Evolutionary conservation across 2,888 invertebrate genomes (phyloP), one percentile per base, ranked within the genome.

Genomic region (Andrena minutula): DNA sequence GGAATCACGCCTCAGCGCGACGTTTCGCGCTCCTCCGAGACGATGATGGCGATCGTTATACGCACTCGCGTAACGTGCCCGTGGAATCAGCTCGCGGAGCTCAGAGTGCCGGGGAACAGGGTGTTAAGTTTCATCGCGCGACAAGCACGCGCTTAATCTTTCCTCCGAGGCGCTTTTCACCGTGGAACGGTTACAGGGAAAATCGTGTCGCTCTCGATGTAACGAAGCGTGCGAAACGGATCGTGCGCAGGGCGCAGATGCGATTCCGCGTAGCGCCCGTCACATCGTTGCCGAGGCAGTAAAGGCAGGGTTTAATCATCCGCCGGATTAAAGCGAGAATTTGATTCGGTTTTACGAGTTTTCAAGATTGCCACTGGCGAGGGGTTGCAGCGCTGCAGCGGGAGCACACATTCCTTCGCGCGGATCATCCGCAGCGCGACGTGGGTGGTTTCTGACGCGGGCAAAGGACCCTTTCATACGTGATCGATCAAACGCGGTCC

Each of bases 281-380:
- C 87, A 87, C 86, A 81, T 79, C 84, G 82, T 83, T 82, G 86
- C 63, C 51, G 26, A 68, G 79, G 86, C 85, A 85, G 83, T 91
- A 91, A 90, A 90, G 16, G 85, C 89, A 87, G 87, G 90, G 89
- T 92, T 92, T 93, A 92, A 92, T 92, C 92, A 92, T 91, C 90
- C 87, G 89, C 82, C 85, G 92, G 91, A 91, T 92, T 90, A 91
- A 89, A 88, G 91, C 88, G 88, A 89, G 91, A 91, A 90, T 93
- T 92, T 93, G 92, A 93, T 93, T 92, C 91, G 91, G 89, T 89
- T 93, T 93, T 93, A 93, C 93, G 93, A 92, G 91, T 91, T 92
- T 92, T 90, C 90, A 89, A 93, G 91, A 93, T 91, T 89, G 87
- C 87, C 86, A 78, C 87, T 77, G 81, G 75, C 63, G 70, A 68